Conservation (phyloP, 1,140 invertebrate genomes). For the Campoletis sonorensis region DNA sequence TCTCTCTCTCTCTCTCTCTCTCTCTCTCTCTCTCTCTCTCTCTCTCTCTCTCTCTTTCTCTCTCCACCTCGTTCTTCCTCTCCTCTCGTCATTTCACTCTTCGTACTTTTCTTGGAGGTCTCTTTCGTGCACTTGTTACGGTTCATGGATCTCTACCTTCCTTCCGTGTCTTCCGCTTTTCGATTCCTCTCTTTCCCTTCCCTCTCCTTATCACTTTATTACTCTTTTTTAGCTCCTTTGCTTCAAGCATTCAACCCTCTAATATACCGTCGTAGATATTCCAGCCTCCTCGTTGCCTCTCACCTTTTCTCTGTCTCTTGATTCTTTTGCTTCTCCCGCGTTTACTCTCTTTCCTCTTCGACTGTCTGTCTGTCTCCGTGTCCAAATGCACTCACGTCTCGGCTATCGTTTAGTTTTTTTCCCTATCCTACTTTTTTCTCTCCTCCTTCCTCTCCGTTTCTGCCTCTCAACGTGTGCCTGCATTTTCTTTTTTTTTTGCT, state of each 20-base stretch:
- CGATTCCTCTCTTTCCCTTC: constrained; percentile 57
- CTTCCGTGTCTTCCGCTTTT: constrained; percentile 39
- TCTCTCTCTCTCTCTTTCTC: constrained; percentile 15
- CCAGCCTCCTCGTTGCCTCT: constrained; percentile 43
- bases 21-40: constrained; percentile 24
- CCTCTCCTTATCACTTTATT: constrained; percentile 54
- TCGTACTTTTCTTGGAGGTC: background rate
- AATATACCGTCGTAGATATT: constrained; percentile 32
- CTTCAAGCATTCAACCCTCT: background rate
- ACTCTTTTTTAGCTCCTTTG: constrained; percentile 54
- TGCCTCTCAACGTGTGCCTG: too few relatives aligned
- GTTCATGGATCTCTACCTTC: constrained; percentile 10
- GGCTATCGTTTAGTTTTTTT: too few relatives aligned
- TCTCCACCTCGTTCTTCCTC: constrained; percentile 32
- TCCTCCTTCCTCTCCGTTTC: background rate
- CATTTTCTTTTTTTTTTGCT: too few relatives aligned
- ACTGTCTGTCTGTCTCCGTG: background rate
- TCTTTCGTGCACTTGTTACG: constrained; percentile 43
- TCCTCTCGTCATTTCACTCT: background rate
- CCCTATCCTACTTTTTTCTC: background rate
- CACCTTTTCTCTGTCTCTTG: background rate
- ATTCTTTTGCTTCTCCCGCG: constrained; percentile 9
- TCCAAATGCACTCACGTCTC: background rate
- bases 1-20: constrained; percentile 16
- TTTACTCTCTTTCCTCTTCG: background rate